Base-by-base conservation (phyloP, 2,888 invertebrate species). In the Penaeus monodon region DNA sequence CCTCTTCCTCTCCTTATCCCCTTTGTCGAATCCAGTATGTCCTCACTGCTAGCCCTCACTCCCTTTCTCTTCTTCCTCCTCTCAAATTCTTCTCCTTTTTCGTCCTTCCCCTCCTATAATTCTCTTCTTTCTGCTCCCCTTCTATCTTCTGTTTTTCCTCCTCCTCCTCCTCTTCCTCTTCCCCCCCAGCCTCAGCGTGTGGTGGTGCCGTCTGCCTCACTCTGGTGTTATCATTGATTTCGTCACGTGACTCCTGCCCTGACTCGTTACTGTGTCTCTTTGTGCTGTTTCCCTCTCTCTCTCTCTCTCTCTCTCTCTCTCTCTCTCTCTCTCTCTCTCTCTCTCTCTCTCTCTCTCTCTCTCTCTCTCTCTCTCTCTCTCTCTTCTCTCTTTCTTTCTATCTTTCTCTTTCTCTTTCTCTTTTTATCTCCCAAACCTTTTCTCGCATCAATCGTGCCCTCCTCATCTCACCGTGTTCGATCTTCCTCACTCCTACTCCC, bases 251-350 rank as follows among this genome's bases (percentile, higher is more conserved):
- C 78, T 57, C 78, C 49, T 63, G 20, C 78, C 7, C 78, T 22
- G 17, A 78, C 78, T 57, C 44, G 24, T 44, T 57, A 20, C 44
- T 77, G 38, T 57, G 27, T 77, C 27, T 77, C 77, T 77, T n/a
- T 77, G 22, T 77, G 38, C 77, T 77, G 44, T 77, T 44, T 77
- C 77, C 24, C 77, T 49, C 77, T 44, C 77, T 44, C 77, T 27
- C 70, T 27, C 70, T 27, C 70, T 29, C 22, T 49, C 77, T 77
- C 77, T 49, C 77, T 77, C 77, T 49, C 49, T 49, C 22, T 49
- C 22, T 77, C 38, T 77, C 38, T 77, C 38, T 49, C 17, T 77
- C n/a, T 38, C n/a, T 38, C n/a, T 49, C 38, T 77, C 38, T 77
- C 38, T 70, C 33, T 70, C 70, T 70, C 24, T 24, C 33, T 70